phyloP scores from a whole-genome alignment of 2,797 vertebrate genomes.

The Catamblyrhynchus diadema region DNA sequence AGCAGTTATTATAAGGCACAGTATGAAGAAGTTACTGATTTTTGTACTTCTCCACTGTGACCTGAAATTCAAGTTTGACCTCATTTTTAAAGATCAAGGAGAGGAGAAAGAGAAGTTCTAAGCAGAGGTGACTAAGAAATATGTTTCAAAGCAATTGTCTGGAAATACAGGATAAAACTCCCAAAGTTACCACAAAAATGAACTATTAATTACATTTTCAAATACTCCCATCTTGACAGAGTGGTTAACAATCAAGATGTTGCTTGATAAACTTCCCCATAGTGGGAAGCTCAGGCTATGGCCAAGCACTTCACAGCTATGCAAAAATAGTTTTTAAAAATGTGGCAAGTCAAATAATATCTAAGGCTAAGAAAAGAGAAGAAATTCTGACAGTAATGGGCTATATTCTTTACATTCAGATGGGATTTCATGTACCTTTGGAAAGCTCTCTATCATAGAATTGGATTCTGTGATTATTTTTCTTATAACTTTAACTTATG shows the following conservation, averaged over 20 bases:
- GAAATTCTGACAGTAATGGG: not conserved
- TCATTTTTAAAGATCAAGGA: slow-evolving; percentile 23
- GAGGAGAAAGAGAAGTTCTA: not conserved
- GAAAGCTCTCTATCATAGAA: slow-evolving; percentile 4
- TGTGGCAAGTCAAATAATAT: not conserved
- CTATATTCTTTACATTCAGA: not conserved
- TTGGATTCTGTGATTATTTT: slow-evolving; percentile 41
- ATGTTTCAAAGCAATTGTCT: not conserved
- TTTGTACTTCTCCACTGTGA: not conserved
- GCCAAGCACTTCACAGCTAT: not conserved
- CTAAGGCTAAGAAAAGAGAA: not conserved
- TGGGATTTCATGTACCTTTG: not conserved
- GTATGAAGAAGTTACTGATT: not conserved
- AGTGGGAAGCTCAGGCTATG: not conserved
- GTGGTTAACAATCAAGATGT: not conserved
- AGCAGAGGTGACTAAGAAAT: not conserved
- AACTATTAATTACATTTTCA: not conserved
- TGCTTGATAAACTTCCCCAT: not conserved
- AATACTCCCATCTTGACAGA: not conserved
- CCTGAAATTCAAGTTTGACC: slow-evolving; percentile 23
- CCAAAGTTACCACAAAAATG: not conserved
- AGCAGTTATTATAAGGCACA: not conserved
- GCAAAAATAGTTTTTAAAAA: not conserved
- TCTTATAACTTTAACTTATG: slow-evolving; percentile 35
- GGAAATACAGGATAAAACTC: not conserved